phyloP scores from a whole-genome alignment of 2,113 vertebrate species.

The Odocoileus virginianus region DNA sequence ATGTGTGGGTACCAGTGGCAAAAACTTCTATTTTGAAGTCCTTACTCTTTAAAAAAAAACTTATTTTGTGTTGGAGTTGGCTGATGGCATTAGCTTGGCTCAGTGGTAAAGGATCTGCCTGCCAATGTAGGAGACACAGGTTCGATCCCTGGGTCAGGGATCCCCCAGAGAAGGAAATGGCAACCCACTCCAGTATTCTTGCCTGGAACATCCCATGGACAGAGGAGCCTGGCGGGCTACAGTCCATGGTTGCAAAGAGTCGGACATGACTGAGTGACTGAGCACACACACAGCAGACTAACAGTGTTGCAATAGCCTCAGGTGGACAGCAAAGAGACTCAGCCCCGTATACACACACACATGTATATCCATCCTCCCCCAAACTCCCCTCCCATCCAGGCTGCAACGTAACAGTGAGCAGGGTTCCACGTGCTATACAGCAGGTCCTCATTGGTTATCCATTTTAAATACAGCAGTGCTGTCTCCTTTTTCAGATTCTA shows the following conservation, averaged over 20 bases:
- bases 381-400: background rate
- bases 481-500: background rate
- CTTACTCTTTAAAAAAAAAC: background rate
- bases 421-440: background rate
- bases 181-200: background rate
- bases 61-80: background rate
- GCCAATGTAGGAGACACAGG: background rate
- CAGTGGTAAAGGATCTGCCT: background rate
- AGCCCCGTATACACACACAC: background rate
- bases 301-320: background rate
- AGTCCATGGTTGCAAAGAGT: background rate
- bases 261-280: background rate
- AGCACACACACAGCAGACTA: background rate
- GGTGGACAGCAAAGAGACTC: background rate
- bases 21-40: background rate
- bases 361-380: too few species aligned
- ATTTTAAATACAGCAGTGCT: background rate
- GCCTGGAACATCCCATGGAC: background rate
- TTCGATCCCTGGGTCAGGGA: background rate
- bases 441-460: background rate
- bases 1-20: background rate
- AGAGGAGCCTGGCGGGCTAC: background rate
- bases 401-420: background rate
- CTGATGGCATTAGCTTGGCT: background rate
- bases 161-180: background rate